phyloP scores from a whole-genome alignment of 1,140 invertebrate species.

The Rhopalosiphum padi region DNA sequence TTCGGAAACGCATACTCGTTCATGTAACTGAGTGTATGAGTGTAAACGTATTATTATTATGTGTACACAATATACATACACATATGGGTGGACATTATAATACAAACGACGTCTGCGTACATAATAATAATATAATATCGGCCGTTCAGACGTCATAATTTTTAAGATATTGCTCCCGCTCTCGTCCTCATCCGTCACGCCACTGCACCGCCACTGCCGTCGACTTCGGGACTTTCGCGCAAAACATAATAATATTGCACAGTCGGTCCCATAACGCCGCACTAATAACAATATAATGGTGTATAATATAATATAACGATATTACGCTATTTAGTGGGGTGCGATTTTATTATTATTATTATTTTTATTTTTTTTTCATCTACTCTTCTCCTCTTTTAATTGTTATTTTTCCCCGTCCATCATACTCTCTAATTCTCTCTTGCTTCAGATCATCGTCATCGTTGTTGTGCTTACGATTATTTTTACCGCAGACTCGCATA shows the following conservation, averaged over 20 bases:
- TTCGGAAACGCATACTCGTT: background rate
- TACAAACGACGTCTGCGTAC: background rate
- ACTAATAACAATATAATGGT: background rate
- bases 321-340: background rate
- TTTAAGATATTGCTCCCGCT: slow-evolving; percentile 31
- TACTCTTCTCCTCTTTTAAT: background rate
- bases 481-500: background rate
- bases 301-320: background rate
- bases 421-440: background rate
- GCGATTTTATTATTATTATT: slow-evolving; percentile 2
- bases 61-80: background rate
- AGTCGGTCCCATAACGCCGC: background rate
- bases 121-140: slow-evolving; percentile 14
- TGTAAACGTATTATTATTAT: background rate
- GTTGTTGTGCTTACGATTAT: background rate
- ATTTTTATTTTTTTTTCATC: background rate
- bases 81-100: slow-evolving; percentile 10
- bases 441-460: background rate
- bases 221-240: background rate
- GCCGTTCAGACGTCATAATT: slow-evolving; percentile 48
- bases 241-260: background rate
- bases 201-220: background rate
- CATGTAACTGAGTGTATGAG: background rate
- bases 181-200: background rate
- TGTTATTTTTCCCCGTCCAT: background rate